A percentile compares a stretch with the other conserved stretches of the same genome.
Conservation (phyloP, 2,888 invertebrate genomes). For the Heliconius erato region DNA sequence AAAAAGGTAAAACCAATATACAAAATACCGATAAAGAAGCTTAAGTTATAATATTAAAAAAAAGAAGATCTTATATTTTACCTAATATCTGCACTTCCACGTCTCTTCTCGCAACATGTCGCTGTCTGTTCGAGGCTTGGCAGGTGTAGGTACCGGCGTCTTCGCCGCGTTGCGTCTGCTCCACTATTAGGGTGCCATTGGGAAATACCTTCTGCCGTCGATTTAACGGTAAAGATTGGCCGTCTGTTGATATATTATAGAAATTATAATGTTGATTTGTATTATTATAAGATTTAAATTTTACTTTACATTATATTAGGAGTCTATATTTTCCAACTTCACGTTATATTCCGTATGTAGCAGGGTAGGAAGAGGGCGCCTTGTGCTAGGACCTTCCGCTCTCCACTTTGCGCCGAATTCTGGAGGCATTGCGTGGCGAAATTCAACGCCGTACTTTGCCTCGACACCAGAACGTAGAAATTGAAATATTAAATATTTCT, state of each 20-base stretch:
- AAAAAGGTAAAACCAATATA: background rate
- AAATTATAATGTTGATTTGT: background rate
- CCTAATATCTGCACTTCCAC: constrained; percentile 91
- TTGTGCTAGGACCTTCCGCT: too few relatives aligned
- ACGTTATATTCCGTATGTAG: too few relatives aligned
- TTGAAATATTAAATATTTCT: too few relatives aligned
- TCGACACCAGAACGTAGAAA: too few relatives aligned
- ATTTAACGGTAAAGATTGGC: constrained; percentile 94
- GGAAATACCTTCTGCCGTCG: constrained; percentile 94
- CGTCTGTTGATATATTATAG: constrained; percentile 85
- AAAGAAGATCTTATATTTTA: constrained; percentile 57
- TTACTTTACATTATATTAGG: too few relatives aligned
- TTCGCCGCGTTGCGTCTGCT: constrained; percentile 93
- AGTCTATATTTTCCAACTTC: too few relatives aligned
- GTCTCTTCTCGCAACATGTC: constrained; percentile 91
- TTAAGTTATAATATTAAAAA: background rate
- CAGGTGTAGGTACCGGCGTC: constrained; percentile 97
- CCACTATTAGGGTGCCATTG: constrained; percentile 94
- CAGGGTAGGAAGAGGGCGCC: too few relatives aligned
- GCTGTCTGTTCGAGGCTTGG: constrained; percentile 93
- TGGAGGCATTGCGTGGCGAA: too few relatives aligned
- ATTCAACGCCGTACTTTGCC: too few relatives aligned
- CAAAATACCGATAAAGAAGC: background rate
- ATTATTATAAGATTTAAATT: background rate
- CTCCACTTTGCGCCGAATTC: too few relatives aligned